Evolutionary conservation across 1,140 invertebrate genomes (phyloP).

Genomic region (Leptopilina boulardi): DNA sequence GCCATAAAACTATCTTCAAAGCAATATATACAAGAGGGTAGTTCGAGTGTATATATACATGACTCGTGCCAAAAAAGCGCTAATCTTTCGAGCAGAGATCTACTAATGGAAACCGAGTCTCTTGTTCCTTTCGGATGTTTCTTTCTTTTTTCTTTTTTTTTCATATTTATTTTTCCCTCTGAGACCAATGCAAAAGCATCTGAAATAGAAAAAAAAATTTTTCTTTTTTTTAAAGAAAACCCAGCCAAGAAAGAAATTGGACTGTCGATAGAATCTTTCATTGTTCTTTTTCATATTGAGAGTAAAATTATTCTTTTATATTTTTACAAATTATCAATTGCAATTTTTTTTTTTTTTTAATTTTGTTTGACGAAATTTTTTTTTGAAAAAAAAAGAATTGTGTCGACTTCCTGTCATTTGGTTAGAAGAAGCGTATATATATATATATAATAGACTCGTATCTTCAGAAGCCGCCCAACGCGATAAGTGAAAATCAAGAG

Average conservation of each 20-base stretch:
- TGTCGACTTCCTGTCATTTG: slow-evolving; percentile 4
- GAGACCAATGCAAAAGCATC: background rate
- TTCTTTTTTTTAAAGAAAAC: background rate
- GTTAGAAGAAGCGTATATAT: background rate
- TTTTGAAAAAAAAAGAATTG: background rate
- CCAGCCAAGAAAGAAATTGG: no score
- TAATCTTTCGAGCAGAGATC: slow-evolving; percentile 12
- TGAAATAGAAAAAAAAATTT: background rate
- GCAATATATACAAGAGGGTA: background rate
- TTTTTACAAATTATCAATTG: no score
- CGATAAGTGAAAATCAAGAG: slow-evolving; percentile 52
- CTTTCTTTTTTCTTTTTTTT: slow-evolving; percentile 34
- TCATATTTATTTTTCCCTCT: background rate
- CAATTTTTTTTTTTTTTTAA: no score
- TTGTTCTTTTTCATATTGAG: no score
- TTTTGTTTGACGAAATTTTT: background rate
- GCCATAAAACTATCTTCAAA: slow-evolving; percentile 6
- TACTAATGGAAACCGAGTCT: slow-evolving; percentile 25
- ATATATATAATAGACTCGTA: slow-evolving; percentile 39
- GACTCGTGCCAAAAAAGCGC: background rate
- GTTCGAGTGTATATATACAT: background rate
- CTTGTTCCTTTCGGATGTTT: slow-evolving; percentile 45
- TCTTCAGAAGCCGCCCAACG: slow-evolving; percentile 65
- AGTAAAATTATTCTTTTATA: no score
- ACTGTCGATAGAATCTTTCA: no score